A percentile compares a stretch with the other conserved stretches of the same genome.
These are phyloP conservation scores for Leucoraja erinaceus DNA, from an alignment of 2,113 vertebrate genomes.

Conservation along the genomic window DNA sequence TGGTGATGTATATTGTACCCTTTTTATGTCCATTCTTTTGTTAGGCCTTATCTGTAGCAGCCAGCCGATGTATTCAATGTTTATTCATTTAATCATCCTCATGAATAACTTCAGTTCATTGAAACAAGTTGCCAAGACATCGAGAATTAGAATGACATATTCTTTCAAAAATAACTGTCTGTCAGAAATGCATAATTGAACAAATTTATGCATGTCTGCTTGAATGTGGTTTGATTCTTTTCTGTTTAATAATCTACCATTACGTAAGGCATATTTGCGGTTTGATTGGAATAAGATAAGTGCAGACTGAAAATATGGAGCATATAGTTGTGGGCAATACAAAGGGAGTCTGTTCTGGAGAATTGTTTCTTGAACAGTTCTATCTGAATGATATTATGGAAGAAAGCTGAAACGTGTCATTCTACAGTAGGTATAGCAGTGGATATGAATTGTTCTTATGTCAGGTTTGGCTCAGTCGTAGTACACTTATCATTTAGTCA, in stretches of 20 bases:
- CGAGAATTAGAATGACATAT: not conserved
- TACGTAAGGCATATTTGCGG: not conserved
- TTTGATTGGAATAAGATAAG: not conserved
- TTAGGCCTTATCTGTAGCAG: not conserved
- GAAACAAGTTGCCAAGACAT: not conserved
- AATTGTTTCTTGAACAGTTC: not conserved
- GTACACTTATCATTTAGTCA: not conserved
- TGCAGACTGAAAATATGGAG: not conserved
- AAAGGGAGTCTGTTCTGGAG: too few species aligned
- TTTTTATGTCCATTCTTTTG: not conserved
- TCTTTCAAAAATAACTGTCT: not conserved
- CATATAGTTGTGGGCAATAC: too few species aligned
- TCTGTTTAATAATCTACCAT: not conserved
- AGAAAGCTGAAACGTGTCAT: not conserved
- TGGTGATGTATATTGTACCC: not conserved
- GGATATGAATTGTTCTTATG: not conserved
- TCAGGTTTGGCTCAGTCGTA: not conserved
- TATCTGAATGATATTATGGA: not conserved
- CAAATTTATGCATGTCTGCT: not conserved
- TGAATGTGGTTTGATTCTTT: constrained; percentile 1
- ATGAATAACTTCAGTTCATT: constrained; percentile 16
- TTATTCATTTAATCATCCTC: not conserved
- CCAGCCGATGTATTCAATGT: not conserved
- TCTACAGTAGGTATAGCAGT: not conserved
- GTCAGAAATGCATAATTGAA: not conserved